Evolutionary conservation across 2,113 vertebrate species (phyloP).

Genomic region (Orientallactaga bullata): DNA sequence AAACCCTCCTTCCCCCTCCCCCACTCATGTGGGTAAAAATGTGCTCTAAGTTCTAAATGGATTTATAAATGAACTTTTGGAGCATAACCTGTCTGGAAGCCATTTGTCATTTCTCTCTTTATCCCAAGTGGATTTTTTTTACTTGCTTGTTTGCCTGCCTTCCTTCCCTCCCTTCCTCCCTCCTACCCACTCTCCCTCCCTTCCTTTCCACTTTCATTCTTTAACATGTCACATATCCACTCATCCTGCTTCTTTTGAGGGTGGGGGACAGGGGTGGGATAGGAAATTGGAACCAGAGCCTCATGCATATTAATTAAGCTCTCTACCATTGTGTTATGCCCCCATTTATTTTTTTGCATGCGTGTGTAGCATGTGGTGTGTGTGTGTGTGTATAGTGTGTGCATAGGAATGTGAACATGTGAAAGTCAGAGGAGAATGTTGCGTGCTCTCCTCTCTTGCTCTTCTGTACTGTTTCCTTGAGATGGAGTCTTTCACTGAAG

Average conservation of each 20-base stretch:
- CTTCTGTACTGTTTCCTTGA: no score
- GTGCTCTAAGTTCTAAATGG: neutral
- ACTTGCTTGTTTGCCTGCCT: neutral
- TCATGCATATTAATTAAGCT: neutral
- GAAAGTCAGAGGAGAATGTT: no score
- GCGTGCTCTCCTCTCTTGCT: no score
- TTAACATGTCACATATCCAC: fast-evolving
- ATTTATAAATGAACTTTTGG: slow-evolving; percentile 14
- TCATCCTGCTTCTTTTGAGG: neutral
- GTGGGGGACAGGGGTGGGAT: neutral
- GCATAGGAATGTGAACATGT: no score
- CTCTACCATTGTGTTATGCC: neutral
- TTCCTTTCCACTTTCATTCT: neutral
- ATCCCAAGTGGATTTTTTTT: neutral
- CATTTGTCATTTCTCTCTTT: neutral
- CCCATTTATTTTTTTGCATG: no score
- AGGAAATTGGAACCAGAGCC: neutral
- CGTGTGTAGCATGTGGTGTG: no score
- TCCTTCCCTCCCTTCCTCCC: neutral
- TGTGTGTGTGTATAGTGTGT: no score
- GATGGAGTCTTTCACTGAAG: no score
- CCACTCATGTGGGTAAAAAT: neutral
- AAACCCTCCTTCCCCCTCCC: neutral
- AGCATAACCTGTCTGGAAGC: neutral
- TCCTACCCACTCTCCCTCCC: no score